Evolutionary conservation across 2,113 vertebrate species (phyloP).

Genomic region (Coracopsis vasa): DNA sequence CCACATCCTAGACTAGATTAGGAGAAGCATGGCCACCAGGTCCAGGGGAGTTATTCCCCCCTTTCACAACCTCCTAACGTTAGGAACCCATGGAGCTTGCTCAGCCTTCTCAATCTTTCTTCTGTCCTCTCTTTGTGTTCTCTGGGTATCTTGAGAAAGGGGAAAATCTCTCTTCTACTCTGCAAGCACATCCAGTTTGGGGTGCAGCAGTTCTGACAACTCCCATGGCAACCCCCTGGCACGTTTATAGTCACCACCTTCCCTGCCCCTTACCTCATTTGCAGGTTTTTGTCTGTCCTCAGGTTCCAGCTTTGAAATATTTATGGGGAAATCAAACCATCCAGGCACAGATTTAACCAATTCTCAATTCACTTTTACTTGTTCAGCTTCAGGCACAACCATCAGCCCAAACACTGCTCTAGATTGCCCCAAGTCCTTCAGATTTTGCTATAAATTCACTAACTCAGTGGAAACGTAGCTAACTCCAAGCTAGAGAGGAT

Average conservation of each 20-base stretch:
- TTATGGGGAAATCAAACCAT: neutral
- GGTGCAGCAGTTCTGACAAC: neutral
- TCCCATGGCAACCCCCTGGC: neutral
- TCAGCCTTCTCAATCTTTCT: neutral
- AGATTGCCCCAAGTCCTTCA: neutral
- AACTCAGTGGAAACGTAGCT: fast-evolving
- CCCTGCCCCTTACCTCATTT: neutral
- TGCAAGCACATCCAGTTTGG: neutral
- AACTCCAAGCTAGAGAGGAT: neutral
- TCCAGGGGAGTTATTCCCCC: neutral
- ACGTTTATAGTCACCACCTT: neutral
- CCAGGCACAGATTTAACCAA: neutral
- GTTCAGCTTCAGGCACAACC: neutral
- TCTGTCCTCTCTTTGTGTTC: neutral
- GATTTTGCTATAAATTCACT: neutral
- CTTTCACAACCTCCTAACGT: neutral
- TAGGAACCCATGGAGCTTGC: neutral
- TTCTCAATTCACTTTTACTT: neutral
- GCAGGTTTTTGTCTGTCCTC: neutral
- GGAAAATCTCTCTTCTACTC: neutral
- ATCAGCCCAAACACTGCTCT: neutral
- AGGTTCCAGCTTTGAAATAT: neutral
- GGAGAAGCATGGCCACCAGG: neutral
- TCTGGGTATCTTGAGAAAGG: neutral
- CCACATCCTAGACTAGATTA: neutral